phyloP scores from a whole-genome alignment of 2,888 invertebrate genomes.

The Schizaphis graminum region DNA sequence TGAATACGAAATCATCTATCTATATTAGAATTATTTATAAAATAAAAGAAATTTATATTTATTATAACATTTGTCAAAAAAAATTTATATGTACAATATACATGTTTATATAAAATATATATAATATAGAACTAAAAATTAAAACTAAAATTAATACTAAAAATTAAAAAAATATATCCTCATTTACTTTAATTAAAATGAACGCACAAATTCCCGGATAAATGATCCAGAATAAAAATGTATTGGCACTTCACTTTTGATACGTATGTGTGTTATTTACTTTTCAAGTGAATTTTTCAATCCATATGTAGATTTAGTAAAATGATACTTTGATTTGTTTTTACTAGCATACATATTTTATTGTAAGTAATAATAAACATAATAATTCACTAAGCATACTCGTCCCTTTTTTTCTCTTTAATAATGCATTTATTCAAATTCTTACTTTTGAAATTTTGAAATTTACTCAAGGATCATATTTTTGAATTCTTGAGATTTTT shows the following conservation, averaged over 20 bases:
- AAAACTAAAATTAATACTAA: no score
- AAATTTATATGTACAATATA: not conserved
- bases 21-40: not conserved
- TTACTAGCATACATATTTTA: not conserved
- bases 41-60: not conserved
- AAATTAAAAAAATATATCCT: no score
- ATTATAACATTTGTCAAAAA: not conserved
- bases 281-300: not conserved
- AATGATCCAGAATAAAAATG: not conserved
- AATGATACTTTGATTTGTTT: not conserved
- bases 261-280: not conserved
- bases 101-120: not conserved
- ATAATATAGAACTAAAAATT: no score
- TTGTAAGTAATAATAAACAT: not conserved
- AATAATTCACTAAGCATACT: no score
- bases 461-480: no score
- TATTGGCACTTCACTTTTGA: not conserved
- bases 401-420: no score
- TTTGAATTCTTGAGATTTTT: no score
- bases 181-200: not conserved
- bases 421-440: no score
- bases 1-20: not conserved
- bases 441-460: no score
- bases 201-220: not conserved
- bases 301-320: not conserved